Base-by-base conservation (phyloP, 2,113 vertebrate species). In the Drymodes brunneopygia region DNA sequence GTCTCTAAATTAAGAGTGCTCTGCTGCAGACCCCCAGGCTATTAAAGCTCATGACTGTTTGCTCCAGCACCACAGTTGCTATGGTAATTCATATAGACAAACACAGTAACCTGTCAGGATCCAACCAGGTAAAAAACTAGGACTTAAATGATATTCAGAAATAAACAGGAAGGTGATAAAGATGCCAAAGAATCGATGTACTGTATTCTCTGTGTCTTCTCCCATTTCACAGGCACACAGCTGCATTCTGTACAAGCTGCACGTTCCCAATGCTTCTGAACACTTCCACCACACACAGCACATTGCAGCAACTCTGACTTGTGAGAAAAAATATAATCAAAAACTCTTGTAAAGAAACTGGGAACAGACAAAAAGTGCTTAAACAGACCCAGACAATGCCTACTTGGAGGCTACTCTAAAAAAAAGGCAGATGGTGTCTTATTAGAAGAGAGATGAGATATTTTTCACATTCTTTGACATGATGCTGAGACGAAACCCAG, bases 21-120 rank as follows among this genome's bases (percentile, higher is more conserved):
- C 67, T 92, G 56, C 62, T 77, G 85, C 71, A 83, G 90, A 61
- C 74, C 90, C 50, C 50, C 35, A 24, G 95, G 79, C 93, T 88
- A 47, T 78, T 95, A 54, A 33, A 94, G 56, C 84, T 86, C 74
- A 38, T 17, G 89, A 58, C 81, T 87, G 20, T 64, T 86, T 60
- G 84, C 78, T 91, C 74, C 67, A 57, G 67, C 50, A 47, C 51
- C 29, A 21, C 58, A 21, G 94, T 87, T 95, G 81, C 93, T 38
- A 96, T 86, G 74, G 87, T 71, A 92, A 88, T 93, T 93, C 94
- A 90, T 81, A 91, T 2, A 91, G 94, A 96, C 89, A 95, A 89
- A 90, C 79, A 53, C 70, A 87, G 78, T 50, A 89, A 92, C 91
- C 57, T 89, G 86, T 83, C 90, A 90, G 74, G 71, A 77, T 70